Evolutionary conservation across 2,888 invertebrate species (phyloP).

Genomic region (Campaea margaritaria): DNA sequence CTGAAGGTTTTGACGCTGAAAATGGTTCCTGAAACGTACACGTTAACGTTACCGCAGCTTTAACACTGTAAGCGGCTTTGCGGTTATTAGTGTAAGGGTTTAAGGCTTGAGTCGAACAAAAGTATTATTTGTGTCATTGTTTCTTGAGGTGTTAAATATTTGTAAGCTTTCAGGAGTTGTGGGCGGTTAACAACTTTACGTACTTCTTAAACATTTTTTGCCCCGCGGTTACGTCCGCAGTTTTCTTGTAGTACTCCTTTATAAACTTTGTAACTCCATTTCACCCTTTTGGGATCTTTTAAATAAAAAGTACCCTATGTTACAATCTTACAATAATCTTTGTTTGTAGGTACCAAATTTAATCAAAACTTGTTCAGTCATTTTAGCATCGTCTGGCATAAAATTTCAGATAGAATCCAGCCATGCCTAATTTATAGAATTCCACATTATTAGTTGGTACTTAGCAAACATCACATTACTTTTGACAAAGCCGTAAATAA

Average conservation of each 20-base stretch:
- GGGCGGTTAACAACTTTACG: background rate
- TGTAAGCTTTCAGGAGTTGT: background rate
- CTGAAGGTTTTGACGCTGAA: slow-evolving; percentile 44
- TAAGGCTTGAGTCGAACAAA: slow-evolving; percentile 46
- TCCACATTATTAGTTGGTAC: too few relatives aligned
- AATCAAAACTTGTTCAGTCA: too few relatives aligned
- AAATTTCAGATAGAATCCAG: too few relatives aligned
- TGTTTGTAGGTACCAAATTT: too few relatives aligned
- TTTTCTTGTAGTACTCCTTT: too few relatives aligned
- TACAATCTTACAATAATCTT: too few relatives aligned
- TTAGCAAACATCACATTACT: too few relatives aligned
- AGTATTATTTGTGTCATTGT: slow-evolving; percentile 38
- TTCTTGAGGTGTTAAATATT: slow-evolving; percentile 15
- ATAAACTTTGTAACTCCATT: too few relatives aligned
- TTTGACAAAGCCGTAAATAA: background rate
- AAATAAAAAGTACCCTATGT: too few relatives aligned
- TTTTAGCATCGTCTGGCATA: too few relatives aligned
- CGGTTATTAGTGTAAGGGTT: slow-evolving; percentile 61
- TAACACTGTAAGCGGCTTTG: slow-evolving; percentile 63
- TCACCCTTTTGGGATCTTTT: too few relatives aligned
- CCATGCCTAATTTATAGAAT: too few relatives aligned
- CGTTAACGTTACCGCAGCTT: slow-evolving; percentile 35
- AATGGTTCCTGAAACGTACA: slow-evolving; percentile 49
- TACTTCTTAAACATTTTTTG: background rate
- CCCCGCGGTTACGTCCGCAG: background rate